These are phyloP conservation scores for Babylonia areolata DNA, from an alignment of 1,140 invertebrate genomes.

Conservation along the genomic window DNA sequence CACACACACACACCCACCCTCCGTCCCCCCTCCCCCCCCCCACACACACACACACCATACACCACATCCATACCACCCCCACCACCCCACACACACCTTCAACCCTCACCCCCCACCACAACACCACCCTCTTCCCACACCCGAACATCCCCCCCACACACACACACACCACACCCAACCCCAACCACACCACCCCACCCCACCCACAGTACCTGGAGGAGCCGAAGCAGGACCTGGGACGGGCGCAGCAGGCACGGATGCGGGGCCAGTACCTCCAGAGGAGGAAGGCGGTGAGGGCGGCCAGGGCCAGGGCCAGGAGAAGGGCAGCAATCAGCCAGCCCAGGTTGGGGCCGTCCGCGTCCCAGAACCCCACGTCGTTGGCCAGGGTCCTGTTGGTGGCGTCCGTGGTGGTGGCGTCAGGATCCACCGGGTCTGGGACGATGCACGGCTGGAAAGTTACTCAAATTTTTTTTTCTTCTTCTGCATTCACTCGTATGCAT, in stretches of 20 bases:
- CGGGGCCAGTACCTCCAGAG: constrained; percentile 7
- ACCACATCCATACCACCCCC: background rate
- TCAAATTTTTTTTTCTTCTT: background rate
- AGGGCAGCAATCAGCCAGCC: constrained; percentile 19
- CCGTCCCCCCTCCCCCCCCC: no score
- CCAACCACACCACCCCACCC: background rate
- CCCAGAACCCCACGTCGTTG: constrained; percentile 18
- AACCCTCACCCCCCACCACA: background rate
- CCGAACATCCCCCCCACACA: background rate
- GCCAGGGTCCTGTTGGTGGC: background rate
- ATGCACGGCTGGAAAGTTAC: constrained; percentile 2
- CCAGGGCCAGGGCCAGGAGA: background rate
- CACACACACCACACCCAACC: background rate
- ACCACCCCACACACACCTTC: background rate
- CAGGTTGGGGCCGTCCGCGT: constrained; percentile 27
- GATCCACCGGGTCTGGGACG: background rate
- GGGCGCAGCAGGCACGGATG: background rate
- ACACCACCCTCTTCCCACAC: background rate
- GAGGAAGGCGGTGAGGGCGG: background rate
- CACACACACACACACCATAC: background rate
- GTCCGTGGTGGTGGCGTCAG: background rate
- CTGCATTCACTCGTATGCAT: no score
- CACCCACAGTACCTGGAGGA: background rate
- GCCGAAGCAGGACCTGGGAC: background rate
- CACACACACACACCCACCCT: no score